phyloP scores from a whole-genome alignment of 2,888 invertebrate species.

The Rhagophthalmus giganteus region DNA sequence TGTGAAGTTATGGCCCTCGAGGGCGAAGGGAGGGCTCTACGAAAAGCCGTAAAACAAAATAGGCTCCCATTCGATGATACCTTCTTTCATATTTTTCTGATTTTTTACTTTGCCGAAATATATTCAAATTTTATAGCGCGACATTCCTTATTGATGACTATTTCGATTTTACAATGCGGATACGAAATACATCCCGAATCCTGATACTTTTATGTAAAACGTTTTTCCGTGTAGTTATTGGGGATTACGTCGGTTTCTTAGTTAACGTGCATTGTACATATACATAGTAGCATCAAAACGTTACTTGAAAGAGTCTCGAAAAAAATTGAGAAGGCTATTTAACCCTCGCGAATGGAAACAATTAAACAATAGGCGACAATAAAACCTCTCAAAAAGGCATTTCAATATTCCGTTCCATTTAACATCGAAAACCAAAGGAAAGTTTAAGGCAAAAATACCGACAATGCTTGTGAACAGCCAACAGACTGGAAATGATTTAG shows the following conservation, averaged over 20 bases:
- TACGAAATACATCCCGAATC: neutral
- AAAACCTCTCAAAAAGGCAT: conserved; percentile 29
- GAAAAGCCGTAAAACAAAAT: conserved; percentile 41
- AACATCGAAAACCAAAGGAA: conserved; percentile 29
- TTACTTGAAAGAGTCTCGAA: conserved; percentile 1
- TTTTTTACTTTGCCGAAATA: conserved; percentile 20
- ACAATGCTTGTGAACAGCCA: conserved; percentile 45
- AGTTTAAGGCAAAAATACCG: conserved; percentile 40
- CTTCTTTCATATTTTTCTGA: conserved; percentile 19
- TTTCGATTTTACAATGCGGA: conserved; percentile 9
- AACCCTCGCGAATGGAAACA: conserved; percentile 24
- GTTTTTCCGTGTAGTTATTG: too few species aligned
- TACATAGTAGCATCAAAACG: too few species aligned
- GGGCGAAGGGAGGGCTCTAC: conserved; percentile 34
- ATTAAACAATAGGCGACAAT: conserved; percentile 26
- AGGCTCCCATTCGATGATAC: conserved; percentile 38
- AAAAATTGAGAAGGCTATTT: conserved; percentile 19
- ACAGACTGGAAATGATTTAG: conserved; percentile 52
- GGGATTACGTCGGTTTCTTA: too few species aligned
- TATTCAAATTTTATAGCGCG: conserved; percentile 22
- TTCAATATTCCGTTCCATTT: conserved; percentile 35
- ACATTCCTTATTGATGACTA: conserved; percentile 17
- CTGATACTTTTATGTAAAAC: neutral
- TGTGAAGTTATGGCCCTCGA: conserved; percentile 38
- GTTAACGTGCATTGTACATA: too few species aligned